Base-by-base conservation (phyloP, 1,140 invertebrate species). In the Muscidifurax raptorellus region DNA sequence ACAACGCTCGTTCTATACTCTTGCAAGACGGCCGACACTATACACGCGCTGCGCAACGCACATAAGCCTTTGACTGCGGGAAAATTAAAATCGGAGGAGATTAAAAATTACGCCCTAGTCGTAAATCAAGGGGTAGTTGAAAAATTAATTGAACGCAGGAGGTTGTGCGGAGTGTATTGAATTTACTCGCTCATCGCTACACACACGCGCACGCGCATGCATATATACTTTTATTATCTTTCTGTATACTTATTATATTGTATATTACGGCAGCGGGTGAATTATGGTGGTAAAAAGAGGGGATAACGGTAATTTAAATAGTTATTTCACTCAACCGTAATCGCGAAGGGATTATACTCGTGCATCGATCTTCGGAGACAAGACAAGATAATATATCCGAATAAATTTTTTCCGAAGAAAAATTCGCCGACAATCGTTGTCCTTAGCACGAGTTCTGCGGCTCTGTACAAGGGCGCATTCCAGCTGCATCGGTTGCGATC, bases 81-180 rank as follows among this genome's bases (percentile, higher is more conserved):
- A 84, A 83, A 84, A 84, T 84, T 84, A 84, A 84, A 84, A 84
- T 79, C 82, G 59, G 83, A 80, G 77, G 64, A 84, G 77, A 84
- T 84, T 84, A 84, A 84, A 80, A 84, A 84, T 80, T 84, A 84
- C 83, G 83, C 77, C 83, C 77, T 67, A 80, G 69, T 84, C 83
- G 83, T 84, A 84, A 84, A 84, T 84, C 83, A 84, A 80, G 27
- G 77, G 47, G 30, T 84, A 32, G 44, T 80, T 79, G 76, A 84
- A 84, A 84, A 80, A 84, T 84, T 84, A 84, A 84, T 84, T 84
- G 77, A 75, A 80, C 66, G 66, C 25, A 78, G 44, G 52, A 28
- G 47, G 4, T 25, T 69, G n/a, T 1, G 47, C n/a, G 15, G 28
- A 18, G 32, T 67, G 79, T 80, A 84, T 84, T 84, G 83, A 84